phyloP scores from a whole-genome alignment of 2,113 vertebrate species.

The Melanostigma gelatinosum region DNA sequence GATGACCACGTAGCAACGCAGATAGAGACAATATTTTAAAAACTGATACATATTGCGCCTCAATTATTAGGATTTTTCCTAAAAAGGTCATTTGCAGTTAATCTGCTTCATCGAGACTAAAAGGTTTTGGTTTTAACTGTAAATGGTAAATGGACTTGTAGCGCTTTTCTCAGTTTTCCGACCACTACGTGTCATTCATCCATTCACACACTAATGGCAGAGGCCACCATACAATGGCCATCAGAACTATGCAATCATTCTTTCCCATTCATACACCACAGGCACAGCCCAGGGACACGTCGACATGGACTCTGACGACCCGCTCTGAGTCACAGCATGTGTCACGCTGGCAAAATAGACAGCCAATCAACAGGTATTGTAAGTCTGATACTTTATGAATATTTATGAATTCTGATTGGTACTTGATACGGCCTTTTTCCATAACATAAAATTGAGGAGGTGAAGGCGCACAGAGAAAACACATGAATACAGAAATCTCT shows the following conservation, averaged over 20 bases:
- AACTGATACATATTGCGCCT: neutral
- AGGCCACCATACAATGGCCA: too few relatives aligned
- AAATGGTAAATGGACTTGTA: too few relatives aligned
- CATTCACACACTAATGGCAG: too few relatives aligned
- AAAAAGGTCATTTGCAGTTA: neutral
- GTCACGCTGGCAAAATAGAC: conserved; percentile 2
- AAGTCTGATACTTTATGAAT: neutral
- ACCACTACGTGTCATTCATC: neutral
- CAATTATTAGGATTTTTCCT: neutral
- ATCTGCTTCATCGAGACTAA: neutral
- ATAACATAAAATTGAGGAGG: neutral
- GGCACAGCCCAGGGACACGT: too few relatives aligned
- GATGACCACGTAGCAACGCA: neutral
- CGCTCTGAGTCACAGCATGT: too few relatives aligned
- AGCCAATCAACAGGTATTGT: neutral
- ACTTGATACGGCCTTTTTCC: neutral
- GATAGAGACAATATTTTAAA: neutral
- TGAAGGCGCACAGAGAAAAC: neutral
- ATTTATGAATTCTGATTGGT: neutral
- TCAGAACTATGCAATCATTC: too few relatives aligned
- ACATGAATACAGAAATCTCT: neutral
- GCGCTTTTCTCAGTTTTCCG: neutral
- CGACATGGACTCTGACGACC: too few relatives aligned
- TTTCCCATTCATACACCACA: too few relatives aligned
- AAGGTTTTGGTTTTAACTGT: neutral